Conservation (phyloP, 2,888 invertebrate species). For the Alviniconcha strummeri region DNA sequence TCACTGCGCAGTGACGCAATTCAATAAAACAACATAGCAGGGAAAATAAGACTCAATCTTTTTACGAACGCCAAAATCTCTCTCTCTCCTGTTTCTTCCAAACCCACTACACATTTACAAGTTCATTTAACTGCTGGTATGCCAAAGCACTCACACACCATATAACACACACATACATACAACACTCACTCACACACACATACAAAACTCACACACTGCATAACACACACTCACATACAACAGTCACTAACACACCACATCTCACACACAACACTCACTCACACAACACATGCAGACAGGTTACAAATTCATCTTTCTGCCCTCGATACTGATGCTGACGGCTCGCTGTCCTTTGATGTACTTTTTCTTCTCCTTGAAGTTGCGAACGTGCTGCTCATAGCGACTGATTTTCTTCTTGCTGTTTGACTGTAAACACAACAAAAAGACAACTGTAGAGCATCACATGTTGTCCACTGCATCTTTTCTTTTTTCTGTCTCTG, state of each 20-base stretch:
- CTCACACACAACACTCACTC: not conserved
- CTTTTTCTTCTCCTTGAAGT: conserved; percentile 83
- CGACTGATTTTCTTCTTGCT: conserved; percentile 90
- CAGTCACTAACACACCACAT: not conserved
- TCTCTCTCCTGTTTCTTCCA: too few relatives aligned
- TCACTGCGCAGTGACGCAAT: too few relatives aligned
- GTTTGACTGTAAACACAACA: not conserved
- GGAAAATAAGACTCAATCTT: too few relatives aligned
- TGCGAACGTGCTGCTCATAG: conserved; percentile 94
- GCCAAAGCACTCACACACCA: not conserved
- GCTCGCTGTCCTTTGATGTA: conserved; percentile 83
- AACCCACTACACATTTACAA: too few relatives aligned
- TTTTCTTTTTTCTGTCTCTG: too few relatives aligned
- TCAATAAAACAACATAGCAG: too few relatives aligned
- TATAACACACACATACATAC: too few relatives aligned
- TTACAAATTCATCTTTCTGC: conserved; percentile 94
- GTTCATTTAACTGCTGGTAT: not conserved
- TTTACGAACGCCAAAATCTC: too few relatives aligned
- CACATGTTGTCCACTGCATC: not conserved
- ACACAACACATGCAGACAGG: not conserved
- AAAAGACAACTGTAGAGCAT: not conserved
- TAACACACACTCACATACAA: not conserved
- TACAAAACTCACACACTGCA: too few relatives aligned
- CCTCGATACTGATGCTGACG: conserved; percentile 96
- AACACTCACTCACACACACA: too few relatives aligned